phyloP scores from a whole-genome alignment of 2,888 invertebrate genomes.

The Drosophila greeni region DNA sequence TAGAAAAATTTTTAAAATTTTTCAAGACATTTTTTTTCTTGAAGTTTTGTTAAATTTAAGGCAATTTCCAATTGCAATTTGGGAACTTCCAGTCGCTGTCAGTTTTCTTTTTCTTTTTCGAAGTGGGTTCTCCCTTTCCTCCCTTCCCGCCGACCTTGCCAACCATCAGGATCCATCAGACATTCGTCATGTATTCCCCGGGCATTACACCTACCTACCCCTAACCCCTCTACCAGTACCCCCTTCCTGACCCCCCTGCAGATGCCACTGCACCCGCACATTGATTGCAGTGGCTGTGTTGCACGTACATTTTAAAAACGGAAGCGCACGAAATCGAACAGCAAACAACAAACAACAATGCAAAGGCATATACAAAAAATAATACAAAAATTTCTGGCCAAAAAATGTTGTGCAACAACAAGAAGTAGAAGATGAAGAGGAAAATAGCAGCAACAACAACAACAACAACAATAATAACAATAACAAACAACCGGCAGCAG shows the following conservation, averaged over 20 bases:
- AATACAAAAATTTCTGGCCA: conserved; percentile 17
- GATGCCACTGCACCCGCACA: conserved; percentile 18
- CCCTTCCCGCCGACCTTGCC: conserved; percentile 4
- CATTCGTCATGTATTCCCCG: conserved; percentile 39
- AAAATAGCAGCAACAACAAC: background rate
- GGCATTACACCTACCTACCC: conserved; percentile 6
- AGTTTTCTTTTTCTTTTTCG: background rate
- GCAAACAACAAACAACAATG: conserved; percentile 57
- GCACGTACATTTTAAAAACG: conserved; percentile 57
- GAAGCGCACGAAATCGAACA: conserved; percentile 64
- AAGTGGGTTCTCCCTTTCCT: background rate
- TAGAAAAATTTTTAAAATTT: too few species aligned
- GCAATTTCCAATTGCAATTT: conserved; percentile 1
- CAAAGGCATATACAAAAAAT: conserved; percentile 40
- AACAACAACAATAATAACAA: conserved; percentile 15
- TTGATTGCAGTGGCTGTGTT: conserved; percentile 41
- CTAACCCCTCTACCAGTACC: background rate
- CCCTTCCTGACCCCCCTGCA: background rate
- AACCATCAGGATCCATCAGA: conserved; percentile 26
- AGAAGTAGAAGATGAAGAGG: background rate
- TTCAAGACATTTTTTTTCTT: background rate
- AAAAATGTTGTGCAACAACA: conserved; percentile 3
- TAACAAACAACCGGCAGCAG: conserved; percentile 30
- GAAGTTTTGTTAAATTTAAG: background rate
- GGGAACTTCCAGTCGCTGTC: background rate